Evolutionary conservation across 2,113 vertebrate genomes (phyloP), one percentile per base, ranked within the genome.

Genomic region (Nanorana parkeri): DNA sequence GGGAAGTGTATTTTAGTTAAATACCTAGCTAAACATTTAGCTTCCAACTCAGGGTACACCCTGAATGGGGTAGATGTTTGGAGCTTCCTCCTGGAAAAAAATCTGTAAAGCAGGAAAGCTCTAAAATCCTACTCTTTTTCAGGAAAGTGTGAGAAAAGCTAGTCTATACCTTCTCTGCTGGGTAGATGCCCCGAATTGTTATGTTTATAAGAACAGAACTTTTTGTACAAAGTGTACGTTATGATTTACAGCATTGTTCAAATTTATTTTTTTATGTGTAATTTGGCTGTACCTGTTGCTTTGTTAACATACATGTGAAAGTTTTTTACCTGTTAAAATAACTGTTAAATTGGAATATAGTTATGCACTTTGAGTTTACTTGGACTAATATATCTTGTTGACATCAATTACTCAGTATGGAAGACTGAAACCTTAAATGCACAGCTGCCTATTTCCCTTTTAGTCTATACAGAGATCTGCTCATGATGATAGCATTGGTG

Each of bases 271-370:
- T 21, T 17, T 1, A 56, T 54, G 11, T 68, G 28, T 78, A 36
- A 55, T 51, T n/a, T 26, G 6, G 41, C 60, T 63, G 24, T 65
- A 21, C 61, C 77, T 68, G 51, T 24, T 78, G 41, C 64, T 67
- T 20, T 10, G 13, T 65, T 29, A 20, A 47, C 20, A 36, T 47
- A 66, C 10, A 58, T 56, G 71, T 72, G 47, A 72, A 72, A 56
- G 23, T 56, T 73, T 55, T 73, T 73, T 76, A 68, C 67, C 67
- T 68, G 67, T 68, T 68, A 47, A 47, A 11, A 47, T 41, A 41
- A 6, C n/a, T 66, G 64, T 32, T 66, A 66, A 36, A 66, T 36
- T 20, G 3, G 21, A 28, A 26, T 52, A 0, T 20, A 15, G 20
- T n/a, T 4, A 32, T 58, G 71, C 21, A 60, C 54, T 56, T 73